A percentile compares a stretch with the other conserved stretches of the same genome.
phyloP scores from a whole-genome alignment of 2,888 invertebrate genomes.

The Choreutis nemorana region DNA sequence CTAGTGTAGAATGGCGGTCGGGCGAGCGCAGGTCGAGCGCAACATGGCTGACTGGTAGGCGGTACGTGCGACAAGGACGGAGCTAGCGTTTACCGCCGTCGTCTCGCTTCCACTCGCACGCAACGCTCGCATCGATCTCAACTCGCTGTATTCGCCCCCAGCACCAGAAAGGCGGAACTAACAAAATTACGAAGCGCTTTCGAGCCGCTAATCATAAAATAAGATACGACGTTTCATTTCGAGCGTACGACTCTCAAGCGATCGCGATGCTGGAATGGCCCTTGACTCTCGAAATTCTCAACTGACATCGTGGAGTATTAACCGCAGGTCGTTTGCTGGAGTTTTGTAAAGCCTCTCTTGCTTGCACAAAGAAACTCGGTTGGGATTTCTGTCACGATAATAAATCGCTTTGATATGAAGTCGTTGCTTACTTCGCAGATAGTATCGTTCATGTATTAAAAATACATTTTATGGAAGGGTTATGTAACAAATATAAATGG shows the following conservation, averaged over 20 bases:
- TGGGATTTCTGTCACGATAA: conserved; percentile 27
- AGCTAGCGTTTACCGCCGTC: conserved; percentile 30
- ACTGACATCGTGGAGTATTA: conserved; percentile 55
- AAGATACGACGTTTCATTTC: conserved; percentile 68
- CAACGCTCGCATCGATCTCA: conserved; percentile 62
- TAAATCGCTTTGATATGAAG: conserved; percentile 14
- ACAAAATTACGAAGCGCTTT: conserved; percentile 68
- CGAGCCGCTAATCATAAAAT: conserved; percentile 68
- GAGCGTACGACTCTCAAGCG: conserved; percentile 63
- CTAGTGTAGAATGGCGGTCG: conserved; percentile 65
- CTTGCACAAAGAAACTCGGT: conserved; percentile 22
- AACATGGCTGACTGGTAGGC: conserved; percentile 67
- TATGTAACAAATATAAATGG: too few relatives aligned
- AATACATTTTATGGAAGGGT: too few relatives aligned
- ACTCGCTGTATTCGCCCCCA: conserved; percentile 62
- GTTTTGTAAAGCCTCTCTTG: conserved; percentile 35
- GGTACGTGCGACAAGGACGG: conserved; percentile 54
- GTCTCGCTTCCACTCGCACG: conserved; percentile 52
- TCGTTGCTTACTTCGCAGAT: too few relatives aligned
- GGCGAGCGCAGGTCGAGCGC: conserved; percentile 66
- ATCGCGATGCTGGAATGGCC: conserved; percentile 63
- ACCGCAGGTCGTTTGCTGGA: conserved; percentile 35
- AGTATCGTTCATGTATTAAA: too few relatives aligned
- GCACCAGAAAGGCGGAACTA: conserved; percentile 68
- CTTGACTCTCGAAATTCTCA: conserved; percentile 64